These are phyloP conservation scores for Pseudorectes ferrugineus DNA, from an alignment of 2,113 vertebrate species.

Conservation along the genomic window DNA sequence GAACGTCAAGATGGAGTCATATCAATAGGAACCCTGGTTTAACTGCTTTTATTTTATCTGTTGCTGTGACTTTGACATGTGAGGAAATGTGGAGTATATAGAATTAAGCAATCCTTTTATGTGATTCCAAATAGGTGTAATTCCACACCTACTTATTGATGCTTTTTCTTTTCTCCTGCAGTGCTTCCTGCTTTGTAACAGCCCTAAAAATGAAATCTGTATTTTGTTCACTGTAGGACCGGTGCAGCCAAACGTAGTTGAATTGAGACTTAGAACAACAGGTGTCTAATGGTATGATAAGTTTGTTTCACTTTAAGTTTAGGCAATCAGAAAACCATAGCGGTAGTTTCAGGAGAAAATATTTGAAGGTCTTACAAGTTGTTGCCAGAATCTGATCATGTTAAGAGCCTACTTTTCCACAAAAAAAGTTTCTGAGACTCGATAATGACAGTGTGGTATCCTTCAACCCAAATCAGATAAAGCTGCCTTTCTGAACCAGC, in stretches of 20 bases:
- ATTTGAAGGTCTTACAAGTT: not conserved
- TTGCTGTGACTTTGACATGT: not conserved
- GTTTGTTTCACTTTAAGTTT: not conserved
- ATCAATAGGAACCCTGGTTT: not conserved
- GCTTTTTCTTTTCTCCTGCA: not conserved
- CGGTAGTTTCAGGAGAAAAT: not conserved
- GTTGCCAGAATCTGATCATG: not conserved
- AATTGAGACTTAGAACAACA: not conserved
- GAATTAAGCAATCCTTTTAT: not conserved
- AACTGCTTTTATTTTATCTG: not conserved
- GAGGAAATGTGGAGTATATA: not conserved
- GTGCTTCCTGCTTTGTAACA: not conserved
- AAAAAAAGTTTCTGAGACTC: not conserved
- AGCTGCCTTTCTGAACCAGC: not conserved
- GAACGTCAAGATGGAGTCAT: not conserved
- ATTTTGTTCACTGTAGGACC: not conserved
- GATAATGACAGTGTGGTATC: not conserved
- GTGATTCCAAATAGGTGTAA: not conserved
- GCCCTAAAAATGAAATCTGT: not conserved
- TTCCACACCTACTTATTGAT: not conserved
- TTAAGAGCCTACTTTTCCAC: not conserved
- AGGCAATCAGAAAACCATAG: not conserved
- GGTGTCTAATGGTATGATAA: not conserved
- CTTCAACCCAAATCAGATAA: not conserved
- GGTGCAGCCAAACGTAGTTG: fast-evolving